Evolutionary conservation across 2,113 vertebrate genomes (phyloP), one percentile per base, ranked within the genome.

Genomic region (Sorex fumeus): DNA sequence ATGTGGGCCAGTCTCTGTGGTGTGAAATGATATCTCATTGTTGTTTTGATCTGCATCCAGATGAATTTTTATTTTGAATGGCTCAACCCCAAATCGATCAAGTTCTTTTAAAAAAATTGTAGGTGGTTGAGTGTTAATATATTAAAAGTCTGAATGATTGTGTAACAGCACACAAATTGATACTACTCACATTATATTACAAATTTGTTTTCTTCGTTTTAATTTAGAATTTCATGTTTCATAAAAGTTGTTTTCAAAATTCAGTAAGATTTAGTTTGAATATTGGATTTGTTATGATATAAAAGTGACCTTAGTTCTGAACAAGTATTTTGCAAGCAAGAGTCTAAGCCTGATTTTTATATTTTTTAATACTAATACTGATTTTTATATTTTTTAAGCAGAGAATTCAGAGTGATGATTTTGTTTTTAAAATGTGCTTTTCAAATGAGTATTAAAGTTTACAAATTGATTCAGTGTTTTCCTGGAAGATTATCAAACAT

Each of bases 1-100:
- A n/a, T n/a, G n/a, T n/a, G n/a, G n/a, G n/a, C n/a, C n/a, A n/a
- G n/a, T n/a, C n/a, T n/a, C n/a, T n/a, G n/a, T n/a, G n/a, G n/a
- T n/a, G n/a, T n/a, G n/a, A n/a, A n/a, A n/a, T n/a, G n/a, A n/a
- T n/a, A n/a, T n/a, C n/a, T n/a, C n/a, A n/a, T n/a, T n/a, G n/a
- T n/a, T n/a, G n/a, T n/a, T n/a, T n/a, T n/a, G n/a, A n/a, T n/a
- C n/a, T n/a, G n/a, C n/a, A n/a, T n/a, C n/a, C n/a, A n/a, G n/a
- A n/a, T n/a, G n/a, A 40, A 67, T 36, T 88, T 90, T 66, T 70
- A 81, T 53, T 74, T 84, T 60, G 94, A 94, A 81, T 36, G 8
- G 47, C 30, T 83, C 34, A 66, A 30, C 28, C 25, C 72, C 27
- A 85, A 86, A 74, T 75, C 16, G 74, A 60, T 10, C 13, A 89